Base-by-base conservation (phyloP, 2,797 vertebrate genomes). In the Catamblyrhynchus diadema region DNA sequence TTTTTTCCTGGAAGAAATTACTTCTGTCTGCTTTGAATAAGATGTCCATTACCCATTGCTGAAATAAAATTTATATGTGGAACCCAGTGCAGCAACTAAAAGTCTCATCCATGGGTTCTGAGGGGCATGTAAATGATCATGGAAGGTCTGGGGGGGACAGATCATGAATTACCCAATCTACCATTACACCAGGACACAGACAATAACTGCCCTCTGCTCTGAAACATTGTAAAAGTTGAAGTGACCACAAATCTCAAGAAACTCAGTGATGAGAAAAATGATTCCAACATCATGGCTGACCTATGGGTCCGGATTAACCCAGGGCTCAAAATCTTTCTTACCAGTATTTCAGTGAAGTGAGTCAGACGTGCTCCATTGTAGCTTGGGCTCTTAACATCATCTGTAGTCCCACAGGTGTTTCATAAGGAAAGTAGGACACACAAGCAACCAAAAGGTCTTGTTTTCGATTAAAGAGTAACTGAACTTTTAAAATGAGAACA, bases 401-500 rank as follows among this genome's bases (percentile, higher is more conserved):
- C 69, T 86, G 23, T 45, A 75, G 66, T n/a, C 4, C 44, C 65
- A 39, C 0, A 1, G 25, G 10, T 51, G 41, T 47, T 88, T 86
- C 50, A 33, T 27, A 44, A 66, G 28, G n/a, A 74, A 94, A 86
- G 16, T 28, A 50, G 50, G 54, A 66, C n/a, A 86, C 18, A 18
- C 3, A 67, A 74, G 20, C 28, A 75, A 51, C n/a, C 25, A 57
- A 73, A 64, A 37, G 17, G n/a, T 65, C 56, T 87, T 78, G 61
- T 86, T 89, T 67, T 91, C 45, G 53, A 11, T 74, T 59, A 62
- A 67, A 78, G 10, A 30, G 23, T 44, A 65, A 47, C 54, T 78
- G 61, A 90, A 91, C 57, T 69, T 86, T 75, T 54, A 59, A 93
- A 79, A 47, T 41, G 39, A 94, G 57, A 82, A 66, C 12, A 10